Percentiles rank a stretch among this genome's conserved stretches.
These are phyloP conservation scores for Tragopan temminckii DNA, from an alignment of 2,797 vertebrate genomes.

Conservation along the genomic window DNA sequence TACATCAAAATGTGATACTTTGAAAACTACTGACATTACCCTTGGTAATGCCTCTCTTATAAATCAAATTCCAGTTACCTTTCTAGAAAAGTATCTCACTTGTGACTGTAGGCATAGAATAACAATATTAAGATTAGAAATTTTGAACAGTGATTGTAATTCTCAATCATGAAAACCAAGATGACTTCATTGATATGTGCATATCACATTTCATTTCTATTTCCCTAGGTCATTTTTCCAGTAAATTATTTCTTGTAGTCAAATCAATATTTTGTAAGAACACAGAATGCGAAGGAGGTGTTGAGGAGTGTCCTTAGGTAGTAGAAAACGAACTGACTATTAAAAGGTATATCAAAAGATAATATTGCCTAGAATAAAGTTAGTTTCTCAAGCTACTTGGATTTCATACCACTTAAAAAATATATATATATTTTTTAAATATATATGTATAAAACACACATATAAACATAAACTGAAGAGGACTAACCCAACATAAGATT, in stretches of 20 bases:
- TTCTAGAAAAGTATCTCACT: neutral
- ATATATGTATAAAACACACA: too few species aligned
- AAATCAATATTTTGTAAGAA: neutral
- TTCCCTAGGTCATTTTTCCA: neutral
- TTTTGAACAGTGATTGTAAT: neutral
- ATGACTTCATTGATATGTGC: neutral
- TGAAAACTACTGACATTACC: neutral
- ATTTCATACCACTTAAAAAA: neutral
- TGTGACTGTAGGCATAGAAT: neutral
- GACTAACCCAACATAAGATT: neutral
- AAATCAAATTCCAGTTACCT: neutral
- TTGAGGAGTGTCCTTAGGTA: neutral
- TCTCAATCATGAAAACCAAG: neutral
- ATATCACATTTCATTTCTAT: neutral
- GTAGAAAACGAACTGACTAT: neutral
- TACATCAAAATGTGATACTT: neutral
- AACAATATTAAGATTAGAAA: neutral
- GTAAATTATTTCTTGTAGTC: neutral
- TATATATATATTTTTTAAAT: too few species aligned
- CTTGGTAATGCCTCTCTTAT: neutral
- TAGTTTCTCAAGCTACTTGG: neutral
- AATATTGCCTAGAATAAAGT: neutral
- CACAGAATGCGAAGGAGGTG: neutral
- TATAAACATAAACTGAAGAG: neutral
- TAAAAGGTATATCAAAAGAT: neutral